phyloP scores from a whole-genome alignment of 1,140 invertebrate species.

The Cydia pomonella region DNA sequence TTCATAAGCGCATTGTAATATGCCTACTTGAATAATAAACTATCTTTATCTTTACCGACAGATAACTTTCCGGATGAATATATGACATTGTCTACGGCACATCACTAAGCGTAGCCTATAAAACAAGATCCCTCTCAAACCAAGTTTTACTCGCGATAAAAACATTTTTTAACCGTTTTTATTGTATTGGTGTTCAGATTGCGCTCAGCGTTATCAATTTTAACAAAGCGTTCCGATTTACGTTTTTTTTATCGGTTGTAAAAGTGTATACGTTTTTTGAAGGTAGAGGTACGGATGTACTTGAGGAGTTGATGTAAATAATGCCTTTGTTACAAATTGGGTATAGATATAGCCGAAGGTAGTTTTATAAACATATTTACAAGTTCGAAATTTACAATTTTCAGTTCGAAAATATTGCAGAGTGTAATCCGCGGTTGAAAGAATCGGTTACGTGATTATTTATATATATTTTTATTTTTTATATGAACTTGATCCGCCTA shows the following conservation, averaged over 20 bases:
- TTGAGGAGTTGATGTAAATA: background rate
- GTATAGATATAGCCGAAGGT: background rate
- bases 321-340: background rate
- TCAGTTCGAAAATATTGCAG: too few species aligned
- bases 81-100: background rate
- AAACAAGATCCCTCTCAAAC: conserved; percentile 7
- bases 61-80: conserved; percentile 40
- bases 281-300: background rate
- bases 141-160: conserved; percentile 21
- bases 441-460: too few species aligned
- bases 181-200: conserved; percentile 9
- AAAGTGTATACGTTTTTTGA: background rate
- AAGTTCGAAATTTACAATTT: too few species aligned
- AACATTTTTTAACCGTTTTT: conserved; percentile 12
- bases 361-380: too few species aligned
- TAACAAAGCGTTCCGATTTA: conserved; percentile 24
- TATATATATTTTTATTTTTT: too few species aligned
- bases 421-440: too few species aligned
- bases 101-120: conserved; percentile 15
- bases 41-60: too few species aligned
- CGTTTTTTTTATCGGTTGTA: conserved; percentile 11
- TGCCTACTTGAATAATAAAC: too few species aligned
- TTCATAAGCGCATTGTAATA: too few species aligned
- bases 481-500: too few species aligned
- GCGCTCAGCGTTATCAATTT: conserved; percentile 11